Evolutionary conservation across 1,140 invertebrate species (phyloP), one percentile per base, ranked within the genome.

Genomic region (Diplogasteroides magnus): DNA sequence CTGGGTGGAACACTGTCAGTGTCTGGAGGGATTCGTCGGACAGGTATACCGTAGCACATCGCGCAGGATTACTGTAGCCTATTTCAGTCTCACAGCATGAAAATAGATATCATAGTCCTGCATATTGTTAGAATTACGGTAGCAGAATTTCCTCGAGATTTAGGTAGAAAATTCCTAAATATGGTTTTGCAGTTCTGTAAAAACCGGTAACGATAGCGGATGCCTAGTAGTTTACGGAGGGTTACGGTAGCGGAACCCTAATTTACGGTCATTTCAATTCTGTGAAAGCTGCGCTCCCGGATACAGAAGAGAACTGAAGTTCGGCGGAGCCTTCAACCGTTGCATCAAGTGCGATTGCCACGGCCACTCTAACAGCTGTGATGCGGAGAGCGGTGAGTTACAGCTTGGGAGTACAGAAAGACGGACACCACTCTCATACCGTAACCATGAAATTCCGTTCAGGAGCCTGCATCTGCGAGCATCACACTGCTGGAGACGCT

Each of bases 321-420:
- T 89, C 72, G 93, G 92, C 3, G 94, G 94, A 14, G 90, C 92
- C 0, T 97, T 95, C 82, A 90, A 92, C 61, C 87, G 88, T 1
- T 98, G 95, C 83, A 90, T 97, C 28, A 91, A 92, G 56, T 98
- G 95, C 83, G 91, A 94, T 76, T 98, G 96, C 81, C 93, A 98
- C 76, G 89, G 89, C 1, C 95, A 98, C 81, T 93, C 94, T 0
- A 90, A 94, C 67, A 91, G 91, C 77, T 98, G 96, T 85, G 94
- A 98, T 78, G 90, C 91, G 14, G 92, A 95, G 78, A 91, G 92
- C 63, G 64, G 64, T 60, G 23, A 6, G 59, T 6, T 60, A 26
- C n/a, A 56, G 23, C 13, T 56, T 56, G 13, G 13, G n/a, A n/a
- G n/a, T n/a, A n/a, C n/a, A n/a, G n/a, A n/a, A n/a, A n/a, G n/a